A percentile compares a stretch with the other conserved stretches of the same genome.
Conservation (phyloP, 1,140 invertebrate genomes). For the Melitaea cinxia region DNA sequence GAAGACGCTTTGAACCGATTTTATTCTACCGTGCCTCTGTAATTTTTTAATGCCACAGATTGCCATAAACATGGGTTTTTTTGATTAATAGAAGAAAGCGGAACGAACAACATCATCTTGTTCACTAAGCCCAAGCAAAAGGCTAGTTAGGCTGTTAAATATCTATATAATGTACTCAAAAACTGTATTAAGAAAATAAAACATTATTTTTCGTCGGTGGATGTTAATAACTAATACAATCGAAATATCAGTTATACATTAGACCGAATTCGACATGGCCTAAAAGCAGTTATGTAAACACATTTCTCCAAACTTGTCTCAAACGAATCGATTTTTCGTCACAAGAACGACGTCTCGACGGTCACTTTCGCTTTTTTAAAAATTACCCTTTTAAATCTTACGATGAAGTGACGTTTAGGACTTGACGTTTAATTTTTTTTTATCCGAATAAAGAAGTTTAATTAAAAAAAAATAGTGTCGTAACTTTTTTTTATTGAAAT, state of each 20-base stretch:
- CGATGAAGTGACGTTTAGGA: not conserved
- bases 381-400: not conserved
- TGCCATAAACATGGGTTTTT: too few species aligned
- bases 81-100: too few species aligned
- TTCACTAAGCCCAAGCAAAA: too few species aligned
- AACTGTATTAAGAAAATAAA: too few species aligned
- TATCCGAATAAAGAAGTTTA: not conserved
- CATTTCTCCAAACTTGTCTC: slow-evolving; percentile 61
- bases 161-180: too few species aligned
- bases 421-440: not conserved
- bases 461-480: not conserved
- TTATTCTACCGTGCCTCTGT: too few species aligned
- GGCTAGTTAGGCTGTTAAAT: too few species aligned
- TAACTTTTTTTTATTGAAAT: too few species aligned
- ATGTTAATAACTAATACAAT: not conserved
- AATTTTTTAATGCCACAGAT: too few species aligned
- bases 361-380: slow-evolving; percentile 55
- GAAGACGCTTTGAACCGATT: too few species aligned
- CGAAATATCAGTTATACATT: not conserved
- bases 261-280: slow-evolving; percentile 2
- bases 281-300: slow-evolving; percentile 51
- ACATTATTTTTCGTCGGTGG: too few species aligned
- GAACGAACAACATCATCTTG: too few species aligned
- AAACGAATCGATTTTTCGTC: slow-evolving; percentile 55
- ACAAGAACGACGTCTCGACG: slow-evolving; percentile 46